Evolutionary conservation across 1,140 invertebrate species (phyloP), one percentile per base, ranked within the genome.

Genomic region (Lepidotrigona ventralis): DNA sequence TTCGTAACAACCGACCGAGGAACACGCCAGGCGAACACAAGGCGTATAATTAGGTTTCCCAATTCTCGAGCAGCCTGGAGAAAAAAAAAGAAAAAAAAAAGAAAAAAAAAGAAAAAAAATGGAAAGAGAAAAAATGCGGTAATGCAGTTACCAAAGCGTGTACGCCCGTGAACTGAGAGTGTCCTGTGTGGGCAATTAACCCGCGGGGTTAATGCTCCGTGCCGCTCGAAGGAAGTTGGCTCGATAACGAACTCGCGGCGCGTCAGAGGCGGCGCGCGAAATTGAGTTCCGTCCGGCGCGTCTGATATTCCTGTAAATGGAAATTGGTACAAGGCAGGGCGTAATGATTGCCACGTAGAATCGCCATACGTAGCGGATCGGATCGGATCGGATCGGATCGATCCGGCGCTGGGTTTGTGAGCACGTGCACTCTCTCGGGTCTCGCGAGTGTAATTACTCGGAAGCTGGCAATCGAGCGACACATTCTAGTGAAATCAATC

Each of bases 321-420:
- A 89, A 89, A 89, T 89, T 81, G 85, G 84, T 88, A 86, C 88
- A 89, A 89, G 87, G 87, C 74, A 77, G 33, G 64, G 29, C 33
- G 70, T 72, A 80, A 86, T 84, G 76, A 74, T 81, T 23, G 71
- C 71, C 69, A 19, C 56, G 73, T 46, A 46, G 39, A 60, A 63
- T 69, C 78, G 86, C 58, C 76, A 76, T 86, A 84, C 54, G 81
- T 63, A 63, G 77, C 71, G 29, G 82, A 81, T 63, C 84, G 19
- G 81, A 87, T 29, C 29, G 29, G 29, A 29, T 29, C 29, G 29
- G 29, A 29, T 63, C 84, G 19, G 81, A 87, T 84, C 74, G 80
- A 80, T 79, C 6, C 8, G 39, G 6, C 82, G 76, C 70, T 84
- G 63, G 54, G 58, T 77, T 80, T 76, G 76, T n/a, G 39, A 76